Percentiles rank a stretch among this genome's conserved stretches.
These are phyloP conservation scores for Ephydatia muelleri DNA, from an alignment of 37 sponge, comb jelly and placozoan genomes.

Conservation along the genomic window DNA sequence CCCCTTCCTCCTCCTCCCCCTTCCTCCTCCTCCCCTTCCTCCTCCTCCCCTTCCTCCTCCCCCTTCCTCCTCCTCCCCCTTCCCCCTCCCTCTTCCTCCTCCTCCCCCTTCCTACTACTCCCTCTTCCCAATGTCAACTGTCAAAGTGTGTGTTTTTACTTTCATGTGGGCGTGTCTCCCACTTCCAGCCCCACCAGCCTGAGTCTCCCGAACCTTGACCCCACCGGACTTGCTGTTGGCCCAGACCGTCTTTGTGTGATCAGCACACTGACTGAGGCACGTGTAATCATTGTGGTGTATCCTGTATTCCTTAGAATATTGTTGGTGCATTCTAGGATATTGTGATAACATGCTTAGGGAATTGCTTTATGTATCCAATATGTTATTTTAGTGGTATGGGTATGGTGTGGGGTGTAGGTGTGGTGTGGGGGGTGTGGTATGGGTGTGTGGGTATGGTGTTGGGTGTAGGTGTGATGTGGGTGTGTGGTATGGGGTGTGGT, in stretches of 20 bases:
- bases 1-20: constrained; percentile 2
- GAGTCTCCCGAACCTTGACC: constrained; percentile 57
- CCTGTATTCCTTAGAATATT: neutral
- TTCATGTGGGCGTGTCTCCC: neutral
- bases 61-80: neutral
- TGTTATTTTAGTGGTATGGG: too few species aligned
- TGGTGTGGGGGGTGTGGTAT: too few species aligned
- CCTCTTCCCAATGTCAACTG: too few species aligned
- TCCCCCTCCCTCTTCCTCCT: neutral
- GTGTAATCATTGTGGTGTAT: too few species aligned
- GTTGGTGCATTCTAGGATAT: neutral
- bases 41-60: neutral
- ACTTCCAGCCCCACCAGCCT: constrained; percentile 26
- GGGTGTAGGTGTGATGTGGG: too few species aligned
- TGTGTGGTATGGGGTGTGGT: too few species aligned
- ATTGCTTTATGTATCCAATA: too few species aligned
- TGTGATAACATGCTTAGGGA: too few species aligned
- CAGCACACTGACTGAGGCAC: constrained; percentile 26
- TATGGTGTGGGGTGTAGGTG: too few species aligned
- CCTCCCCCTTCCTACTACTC: neutral
- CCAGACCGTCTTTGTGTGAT: constrained; percentile 49
- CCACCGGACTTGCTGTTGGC: constrained; percentile 26
- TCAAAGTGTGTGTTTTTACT: neutral
- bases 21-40: constrained; percentile 8
- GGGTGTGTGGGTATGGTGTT: too few species aligned